These are phyloP conservation scores for Agriopis marginaria DNA, from an alignment of 2,888 invertebrate species.

Conservation along the genomic window DNA sequence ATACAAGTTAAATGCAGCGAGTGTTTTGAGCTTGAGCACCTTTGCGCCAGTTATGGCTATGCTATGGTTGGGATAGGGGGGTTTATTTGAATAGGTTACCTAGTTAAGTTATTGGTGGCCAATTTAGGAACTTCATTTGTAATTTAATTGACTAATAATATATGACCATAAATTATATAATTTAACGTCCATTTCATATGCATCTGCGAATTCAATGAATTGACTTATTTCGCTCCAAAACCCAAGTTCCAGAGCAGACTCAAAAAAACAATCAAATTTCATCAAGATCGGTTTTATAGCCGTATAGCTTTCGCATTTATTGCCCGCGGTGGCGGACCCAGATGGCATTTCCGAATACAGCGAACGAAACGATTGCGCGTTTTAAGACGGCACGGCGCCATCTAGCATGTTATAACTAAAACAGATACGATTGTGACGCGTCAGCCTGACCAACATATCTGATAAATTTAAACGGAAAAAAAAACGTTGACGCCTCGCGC, in stretches of 20 bases:
- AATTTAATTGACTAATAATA: too few relatives aligned
- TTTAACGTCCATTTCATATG: too few relatives aligned
- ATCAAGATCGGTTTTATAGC: slow-evolving; percentile 6
- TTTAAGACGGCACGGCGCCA: neutral
- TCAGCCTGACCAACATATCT: neutral
- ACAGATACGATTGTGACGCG: neutral
- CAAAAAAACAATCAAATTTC: neutral
- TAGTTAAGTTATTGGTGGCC: too few relatives aligned
- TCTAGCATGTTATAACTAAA: neutral
- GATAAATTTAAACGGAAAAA: too few relatives aligned
- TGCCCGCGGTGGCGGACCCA: neutral
- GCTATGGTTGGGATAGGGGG: too few relatives aligned
- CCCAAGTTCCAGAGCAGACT: neutral
- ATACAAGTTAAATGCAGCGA: too few relatives aligned
- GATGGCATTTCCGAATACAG: neutral
- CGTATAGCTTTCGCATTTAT: neutral
- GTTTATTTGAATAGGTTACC: too few relatives aligned
- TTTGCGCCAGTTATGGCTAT: too few relatives aligned
- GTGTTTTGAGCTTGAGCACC: too few relatives aligned
- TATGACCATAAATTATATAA: too few relatives aligned
- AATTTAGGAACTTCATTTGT: too few relatives aligned
- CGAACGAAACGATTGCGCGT: neutral
- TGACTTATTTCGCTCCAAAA: neutral
- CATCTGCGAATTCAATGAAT: neutral
- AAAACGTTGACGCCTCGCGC: too few relatives aligned